These are phyloP conservation scores for Coregonus sp. DNA, from an alignment of 2,797 vertebrate genomes.

Conservation along the genomic window DNA sequence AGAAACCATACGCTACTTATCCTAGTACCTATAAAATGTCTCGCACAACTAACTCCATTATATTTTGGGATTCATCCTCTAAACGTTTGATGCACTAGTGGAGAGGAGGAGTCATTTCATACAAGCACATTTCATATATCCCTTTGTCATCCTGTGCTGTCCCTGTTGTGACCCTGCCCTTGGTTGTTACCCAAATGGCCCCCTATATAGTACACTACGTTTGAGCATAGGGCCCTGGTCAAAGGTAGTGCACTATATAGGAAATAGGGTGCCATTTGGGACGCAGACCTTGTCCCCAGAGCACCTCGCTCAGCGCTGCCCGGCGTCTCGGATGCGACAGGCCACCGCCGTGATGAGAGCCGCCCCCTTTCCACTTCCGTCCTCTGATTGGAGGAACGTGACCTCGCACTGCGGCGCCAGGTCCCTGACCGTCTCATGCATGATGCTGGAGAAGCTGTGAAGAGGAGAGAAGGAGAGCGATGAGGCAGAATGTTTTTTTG, in stretches of 20 bases:
- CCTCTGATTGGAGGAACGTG: constrained; percentile 90
- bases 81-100: too few relatives aligned
- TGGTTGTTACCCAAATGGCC: not conserved
- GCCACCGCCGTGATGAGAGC: constrained; percentile 95
- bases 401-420: constrained; percentile 89
- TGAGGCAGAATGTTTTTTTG: too few relatives aligned
- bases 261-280: not conserved
- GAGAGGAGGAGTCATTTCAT: too few relatives aligned
- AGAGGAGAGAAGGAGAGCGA: not conserved
- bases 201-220: not conserved
- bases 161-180: not conserved
- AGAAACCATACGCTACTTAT: too few relatives aligned
- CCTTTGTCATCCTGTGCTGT: not conserved
- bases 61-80: too few relatives aligned
- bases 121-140: not conserved
- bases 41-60: too few relatives aligned
- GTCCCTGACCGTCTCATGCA: constrained; percentile 86
- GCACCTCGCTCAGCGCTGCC: constrained; percentile 57
- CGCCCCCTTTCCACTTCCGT: constrained; percentile 94
- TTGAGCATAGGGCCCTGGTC: not conserved
- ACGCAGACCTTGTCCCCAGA: not conserved
- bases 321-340: constrained; percentile 82
- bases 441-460: constrained; percentile 85
- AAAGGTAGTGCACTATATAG: not conserved
- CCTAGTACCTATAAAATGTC: too few relatives aligned